Percentiles rank a stretch among this genome's conserved stretches.
phyloP scores from a whole-genome alignment of 2,888 invertebrate species.

The Sphaerolaimus hirsutus region DNA sequence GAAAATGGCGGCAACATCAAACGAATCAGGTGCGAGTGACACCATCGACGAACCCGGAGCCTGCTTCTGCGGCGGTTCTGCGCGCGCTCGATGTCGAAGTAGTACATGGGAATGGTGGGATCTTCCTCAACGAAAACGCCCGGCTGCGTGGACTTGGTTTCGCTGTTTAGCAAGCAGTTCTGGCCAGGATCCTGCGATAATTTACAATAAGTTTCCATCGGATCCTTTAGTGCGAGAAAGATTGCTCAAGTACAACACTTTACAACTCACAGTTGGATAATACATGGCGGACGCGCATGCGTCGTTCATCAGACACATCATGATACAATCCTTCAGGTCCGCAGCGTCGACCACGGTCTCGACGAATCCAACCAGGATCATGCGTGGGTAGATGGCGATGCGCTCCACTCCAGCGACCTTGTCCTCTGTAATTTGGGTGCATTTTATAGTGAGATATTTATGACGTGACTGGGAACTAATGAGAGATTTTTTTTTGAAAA shows the following conservation, averaged over 20 bases:
- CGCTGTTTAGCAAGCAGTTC: slow-evolving; percentile 12
- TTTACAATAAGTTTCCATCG: no score
- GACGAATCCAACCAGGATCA: slow-evolving; percentile 13
- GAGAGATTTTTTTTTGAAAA: no score
- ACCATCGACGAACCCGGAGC: no score
- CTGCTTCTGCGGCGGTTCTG: no score
- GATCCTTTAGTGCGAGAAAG: no score
- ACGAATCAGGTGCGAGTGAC: no score
- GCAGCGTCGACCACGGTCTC: slow-evolving; percentile 12
- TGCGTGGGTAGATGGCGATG: slow-evolving; percentile 8
- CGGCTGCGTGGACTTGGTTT: slow-evolving; percentile 9
- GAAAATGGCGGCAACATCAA: background rate
- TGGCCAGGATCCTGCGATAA: background rate
- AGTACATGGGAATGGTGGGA: slow-evolving; percentile 9
- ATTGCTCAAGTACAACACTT: no score
- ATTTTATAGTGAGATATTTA: no score
- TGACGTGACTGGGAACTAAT: no score
- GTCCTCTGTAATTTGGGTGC: no score
- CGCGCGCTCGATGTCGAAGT: slow-evolving; percentile 18
- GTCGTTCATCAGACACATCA: slow-evolving; percentile 8
- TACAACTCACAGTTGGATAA: slow-evolving; percentile 11
- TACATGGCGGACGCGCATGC: slow-evolving; percentile 12
- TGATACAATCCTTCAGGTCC: slow-evolving; percentile 9
- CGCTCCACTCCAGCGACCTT: no score
- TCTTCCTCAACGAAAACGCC: slow-evolving; percentile 13